These are phyloP conservation scores for Rhinophrynus dorsalis DNA, from an alignment of 2,797 vertebrate species.

Conservation along the genomic window DNA sequence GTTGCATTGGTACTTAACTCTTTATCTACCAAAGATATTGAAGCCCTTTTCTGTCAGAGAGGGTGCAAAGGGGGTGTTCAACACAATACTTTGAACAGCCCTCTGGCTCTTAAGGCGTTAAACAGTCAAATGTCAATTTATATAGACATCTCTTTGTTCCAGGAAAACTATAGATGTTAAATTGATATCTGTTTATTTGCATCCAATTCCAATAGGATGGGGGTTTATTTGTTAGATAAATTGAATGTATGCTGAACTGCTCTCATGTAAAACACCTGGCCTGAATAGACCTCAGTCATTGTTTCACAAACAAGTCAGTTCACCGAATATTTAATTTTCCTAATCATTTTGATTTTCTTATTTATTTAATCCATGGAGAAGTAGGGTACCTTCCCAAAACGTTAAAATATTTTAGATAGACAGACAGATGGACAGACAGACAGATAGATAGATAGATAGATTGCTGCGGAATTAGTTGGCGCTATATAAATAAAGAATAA, in stretches of 20 bases:
- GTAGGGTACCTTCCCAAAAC: too few species aligned
- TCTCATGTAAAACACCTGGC: background rate
- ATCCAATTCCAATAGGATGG: background rate
- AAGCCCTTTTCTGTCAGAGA: background rate
- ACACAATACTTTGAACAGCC: too few species aligned
- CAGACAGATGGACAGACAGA: too few species aligned
- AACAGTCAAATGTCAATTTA: background rate
- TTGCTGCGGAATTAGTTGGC: too few species aligned
- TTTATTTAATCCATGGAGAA: conserved; percentile 1
- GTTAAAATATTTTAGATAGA: too few species aligned
- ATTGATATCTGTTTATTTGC: background rate
- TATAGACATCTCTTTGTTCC: background rate
- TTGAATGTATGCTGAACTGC: background rate
- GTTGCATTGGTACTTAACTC: background rate
- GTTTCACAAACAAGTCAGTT: too few species aligned
- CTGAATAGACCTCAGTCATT: too few species aligned
- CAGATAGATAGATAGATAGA: too few species aligned
- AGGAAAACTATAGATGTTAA: background rate
- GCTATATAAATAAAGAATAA: too few species aligned
- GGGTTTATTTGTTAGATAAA: background rate
- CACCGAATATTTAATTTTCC: too few species aligned
- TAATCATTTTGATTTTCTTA: too few species aligned
- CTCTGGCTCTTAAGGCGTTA: too few species aligned
- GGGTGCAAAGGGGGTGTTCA: background rate
- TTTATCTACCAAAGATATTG: background rate